Evolutionary conservation across 2,113 vertebrate species (phyloP), one percentile per base, ranked within the genome.

Genomic region (Neogobius melanostomus): DNA sequence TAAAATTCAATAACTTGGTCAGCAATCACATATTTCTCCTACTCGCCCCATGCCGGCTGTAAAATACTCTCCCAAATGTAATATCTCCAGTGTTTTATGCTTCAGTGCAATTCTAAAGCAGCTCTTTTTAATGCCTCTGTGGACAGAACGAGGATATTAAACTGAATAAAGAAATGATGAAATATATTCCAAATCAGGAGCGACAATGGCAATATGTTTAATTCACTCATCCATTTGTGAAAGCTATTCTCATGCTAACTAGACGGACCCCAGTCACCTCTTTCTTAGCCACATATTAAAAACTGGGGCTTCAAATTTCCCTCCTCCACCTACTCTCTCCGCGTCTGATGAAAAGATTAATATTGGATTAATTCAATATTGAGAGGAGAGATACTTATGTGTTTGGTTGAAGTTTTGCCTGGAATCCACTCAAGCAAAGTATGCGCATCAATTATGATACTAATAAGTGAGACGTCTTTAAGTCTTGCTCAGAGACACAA

Each of bases 51-150:
- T 7, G 15, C 7, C 5, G 36, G 57, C 57, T 15, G 42, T 61
- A 42, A 61, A 64, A 1, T 48, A 45, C 47, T 59, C 36, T 66
- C 36, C 61, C 44, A 14, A 78, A 65, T 75, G 51, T 65, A 66
- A 75, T 79, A 77, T 77, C 70, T 42, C 14, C 66, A n/a, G 74
- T 16, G 36, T 64, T 81, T 85, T 72, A 78, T 36, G 75, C 49
- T 85, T 75, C 53, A 61, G 62, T 82, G 63, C 69, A 14, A 54
- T 57, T 74, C 69, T 61, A 81, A 67, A 72, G 75, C 79, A 54
- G 57, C 53, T 73, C 42, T 65, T 63, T 77, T 75, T 77, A 64
- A 54, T 14, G 53, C 64, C 47, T 65, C 54, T 49, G 15, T 45
- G 47, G 63, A 8, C 57, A 17, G 57, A 79, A 67, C 52, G 64